These are phyloP conservation scores for Saccostrea cuccullata DNA, from an alignment of 1,140 invertebrate genomes.

Conservation along the genomic window DNA sequence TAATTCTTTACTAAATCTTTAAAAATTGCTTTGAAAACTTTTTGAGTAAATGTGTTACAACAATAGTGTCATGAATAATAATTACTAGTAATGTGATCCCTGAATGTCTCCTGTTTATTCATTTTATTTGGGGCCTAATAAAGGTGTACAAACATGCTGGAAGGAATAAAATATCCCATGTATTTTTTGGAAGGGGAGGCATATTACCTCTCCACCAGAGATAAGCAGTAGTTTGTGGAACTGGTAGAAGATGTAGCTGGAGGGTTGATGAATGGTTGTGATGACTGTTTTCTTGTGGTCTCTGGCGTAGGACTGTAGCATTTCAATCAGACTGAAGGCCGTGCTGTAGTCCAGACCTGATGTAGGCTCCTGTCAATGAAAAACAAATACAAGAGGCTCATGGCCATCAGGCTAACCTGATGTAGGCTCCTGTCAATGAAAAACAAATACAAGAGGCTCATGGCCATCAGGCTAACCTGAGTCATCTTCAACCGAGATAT, in stretches of 20 bases:
- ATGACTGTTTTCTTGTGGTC: slow-evolving; percentile 90
- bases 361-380: slow-evolving; percentile 86
- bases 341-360: slow-evolving; percentile 91
- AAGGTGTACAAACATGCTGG: neutral
- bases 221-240: slow-evolving; percentile 90
- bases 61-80: no score
- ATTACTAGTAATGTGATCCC: no score
- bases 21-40: no score
- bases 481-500: neutral
- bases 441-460: neutral
- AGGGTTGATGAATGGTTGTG: slow-evolving; percentile 91
- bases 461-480: neutral
- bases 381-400: neutral
- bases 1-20: no score
- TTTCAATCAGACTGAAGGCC: slow-evolving; percentile 87
- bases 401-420: slow-evolving; percentile 83
- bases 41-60: no score
- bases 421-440: slow-evolving; percentile 86
- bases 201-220: slow-evolving; percentile 83
- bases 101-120: no score
- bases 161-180: neutral
- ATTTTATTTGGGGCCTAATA: neutral
- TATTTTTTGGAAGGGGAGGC: no score
- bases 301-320: slow-evolving; percentile 86
- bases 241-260: slow-evolving; percentile 92